phyloP scores from a whole-genome alignment of 2,888 invertebrate species.

The Perdita meconis region DNA sequence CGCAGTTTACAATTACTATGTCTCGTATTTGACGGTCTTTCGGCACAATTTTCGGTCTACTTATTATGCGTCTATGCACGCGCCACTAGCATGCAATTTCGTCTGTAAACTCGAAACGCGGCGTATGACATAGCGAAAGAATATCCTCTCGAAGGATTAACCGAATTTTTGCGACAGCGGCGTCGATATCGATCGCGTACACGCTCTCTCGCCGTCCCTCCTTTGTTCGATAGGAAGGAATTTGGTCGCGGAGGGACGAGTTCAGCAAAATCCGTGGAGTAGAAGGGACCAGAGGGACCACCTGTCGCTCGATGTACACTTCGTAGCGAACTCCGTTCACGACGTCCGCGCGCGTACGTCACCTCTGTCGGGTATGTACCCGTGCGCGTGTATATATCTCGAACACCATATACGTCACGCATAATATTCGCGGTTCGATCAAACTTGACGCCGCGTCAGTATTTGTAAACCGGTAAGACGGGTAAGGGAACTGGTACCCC shows the following conservation, averaged over 20 bases:
- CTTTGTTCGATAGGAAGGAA: constrained; percentile 40
- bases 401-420: constrained; percentile 61
- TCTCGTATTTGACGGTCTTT: too few relatives aligned
- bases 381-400: constrained; percentile 38
- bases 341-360: constrained; percentile 58
- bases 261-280: constrained; percentile 56
- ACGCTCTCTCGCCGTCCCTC: background rate
- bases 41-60: too few relatives aligned
- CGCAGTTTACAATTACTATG: too few relatives aligned
- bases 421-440: constrained; percentile 69
- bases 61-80: too few relatives aligned
- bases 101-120: too few relatives aligned
- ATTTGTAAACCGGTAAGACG: constrained; percentile 64
- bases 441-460: constrained; percentile 64
- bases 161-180: constrained; percentile 10
- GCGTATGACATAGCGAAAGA: too few relatives aligned
- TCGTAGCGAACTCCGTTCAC: constrained; percentile 58
- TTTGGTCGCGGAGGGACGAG: constrained; percentile 44
- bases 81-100: too few relatives aligned
- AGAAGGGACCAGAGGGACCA: constrained; percentile 64
- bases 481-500: constrained; percentile 51
- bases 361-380: constrained; percentile 36
- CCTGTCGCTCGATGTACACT: constrained; percentile 68
- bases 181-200: background rate
- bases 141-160: constrained; percentile 23